A percentile compares a stretch with the other conserved stretches of the same genome.
Conservation (phyloP, 2,113 vertebrate species). For the Notarius lentiginosus region DNA sequence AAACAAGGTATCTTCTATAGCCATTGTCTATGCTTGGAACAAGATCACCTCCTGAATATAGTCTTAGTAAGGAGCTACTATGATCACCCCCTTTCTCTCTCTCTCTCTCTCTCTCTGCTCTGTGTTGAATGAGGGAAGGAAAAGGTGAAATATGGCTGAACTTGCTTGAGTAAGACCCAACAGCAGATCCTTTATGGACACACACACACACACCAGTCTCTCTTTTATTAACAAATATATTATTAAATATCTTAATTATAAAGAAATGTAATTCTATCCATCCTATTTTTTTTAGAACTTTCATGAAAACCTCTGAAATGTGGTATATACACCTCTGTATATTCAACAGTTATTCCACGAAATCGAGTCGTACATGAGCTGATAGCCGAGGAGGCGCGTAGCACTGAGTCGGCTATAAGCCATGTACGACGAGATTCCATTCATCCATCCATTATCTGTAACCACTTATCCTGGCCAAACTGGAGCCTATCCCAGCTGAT, state of each 20-base stretch:
- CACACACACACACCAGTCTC: conserved; percentile 11
- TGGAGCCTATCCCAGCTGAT: too few relatives aligned
- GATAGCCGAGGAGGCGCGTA: too few relatives aligned
- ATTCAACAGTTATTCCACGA: too few relatives aligned
- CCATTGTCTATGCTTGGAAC: not conserved
- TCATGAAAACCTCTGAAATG: not conserved
- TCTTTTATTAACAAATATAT: not conserved
- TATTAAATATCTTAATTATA: conserved; percentile 24
- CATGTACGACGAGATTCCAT: too few relatives aligned
- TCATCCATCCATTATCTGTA: too few relatives aligned
- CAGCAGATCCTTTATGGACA: conserved; percentile 12
- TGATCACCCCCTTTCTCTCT: not conserved
- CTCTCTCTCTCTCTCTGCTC: too few relatives aligned
- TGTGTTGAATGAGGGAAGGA: not conserved
- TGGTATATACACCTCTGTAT: not conserved
- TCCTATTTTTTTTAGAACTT: not conserved
- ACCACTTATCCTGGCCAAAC: too few relatives aligned
- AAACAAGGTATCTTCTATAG: not conserved
- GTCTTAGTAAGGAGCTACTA: not conserved
- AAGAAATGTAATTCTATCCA: not conserved
- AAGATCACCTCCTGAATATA: not conserved
- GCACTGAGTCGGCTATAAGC: too few relatives aligned
- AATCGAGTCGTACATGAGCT: too few relatives aligned
- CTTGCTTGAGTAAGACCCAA: not conserved
- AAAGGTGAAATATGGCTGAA: not conserved